Conservation (phyloP, 2,888 invertebrate species). For the Oscheius onirici region DNA sequence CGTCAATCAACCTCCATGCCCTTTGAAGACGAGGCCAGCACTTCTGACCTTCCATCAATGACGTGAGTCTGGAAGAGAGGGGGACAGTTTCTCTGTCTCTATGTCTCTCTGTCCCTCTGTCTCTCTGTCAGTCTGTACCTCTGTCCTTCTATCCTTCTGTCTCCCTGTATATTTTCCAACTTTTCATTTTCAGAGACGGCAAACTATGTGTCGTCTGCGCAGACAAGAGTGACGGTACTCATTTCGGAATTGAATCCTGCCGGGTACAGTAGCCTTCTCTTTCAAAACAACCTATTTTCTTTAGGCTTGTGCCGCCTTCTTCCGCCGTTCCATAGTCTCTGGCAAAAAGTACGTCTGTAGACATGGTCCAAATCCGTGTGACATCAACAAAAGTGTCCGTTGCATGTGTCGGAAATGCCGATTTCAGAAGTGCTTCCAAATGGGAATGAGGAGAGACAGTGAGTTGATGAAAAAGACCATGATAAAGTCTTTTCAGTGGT, state of each 20-base stretch:
- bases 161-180: too few relatives aligned
- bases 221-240: slow-evolving; percentile 18
- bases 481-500: slow-evolving; percentile 17
- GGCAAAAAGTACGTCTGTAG: slow-evolving; percentile 8
- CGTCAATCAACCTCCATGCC: too few relatives aligned
- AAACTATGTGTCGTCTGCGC: slow-evolving; percentile 11
- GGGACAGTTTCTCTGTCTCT: too few relatives aligned
- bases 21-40: slow-evolving; percentile 7
- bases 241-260: slow-evolving; percentile 20
- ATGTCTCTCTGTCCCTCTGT: too few relatives aligned
- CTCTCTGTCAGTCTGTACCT: too few relatives aligned
- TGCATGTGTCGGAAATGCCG: slow-evolving; percentile 29
- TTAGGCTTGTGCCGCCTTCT: slow-evolving; percentile 1
- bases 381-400: slow-evolving; percentile 19
- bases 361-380: slow-evolving; percentile 7
- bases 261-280: background rate
- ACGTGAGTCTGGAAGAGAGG: too few relatives aligned
- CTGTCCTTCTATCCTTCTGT: too few relatives aligned
- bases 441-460: slow-evolving; percentile 29
- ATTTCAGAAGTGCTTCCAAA: slow-evolving; percentile 16
- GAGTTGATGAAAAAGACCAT: background rate
- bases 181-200: background rate
- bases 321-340: slow-evolving; percentile 10
- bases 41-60: slow-evolving; percentile 12
- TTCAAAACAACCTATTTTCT: background rate